Conservation (phyloP, 2,888 invertebrate species). For the Drosophila lutescens region DNA sequence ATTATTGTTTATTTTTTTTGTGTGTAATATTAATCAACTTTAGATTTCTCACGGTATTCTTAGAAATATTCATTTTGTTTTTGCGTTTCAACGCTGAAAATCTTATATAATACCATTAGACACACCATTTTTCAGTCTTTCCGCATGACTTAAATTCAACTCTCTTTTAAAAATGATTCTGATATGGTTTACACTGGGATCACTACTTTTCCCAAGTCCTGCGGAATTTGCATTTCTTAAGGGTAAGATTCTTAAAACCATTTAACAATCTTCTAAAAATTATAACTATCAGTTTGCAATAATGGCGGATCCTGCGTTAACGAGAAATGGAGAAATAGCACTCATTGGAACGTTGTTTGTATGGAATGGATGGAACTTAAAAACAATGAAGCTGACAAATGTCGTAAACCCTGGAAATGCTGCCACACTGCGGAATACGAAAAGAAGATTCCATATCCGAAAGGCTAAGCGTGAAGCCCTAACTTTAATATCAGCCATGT, state of each 20-base stretch:
- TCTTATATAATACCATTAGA: background rate
- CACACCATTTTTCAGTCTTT: background rate
- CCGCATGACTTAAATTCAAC: background rate
- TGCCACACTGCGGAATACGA: constrained; percentile 5
- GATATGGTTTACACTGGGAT: background rate
- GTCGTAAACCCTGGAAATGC: constrained; percentile 1
- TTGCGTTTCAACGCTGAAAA: background rate
- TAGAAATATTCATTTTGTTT: background rate
- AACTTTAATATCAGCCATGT: constrained; percentile 4
- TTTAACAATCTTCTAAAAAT: background rate
- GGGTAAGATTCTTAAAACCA: background rate
- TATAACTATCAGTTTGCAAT: background rate
- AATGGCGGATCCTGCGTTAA: background rate
- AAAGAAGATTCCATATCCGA: constrained; percentile 4
- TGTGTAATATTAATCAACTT: background rate
- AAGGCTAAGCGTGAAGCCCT: constrained; percentile 6
- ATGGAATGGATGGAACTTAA: constrained; percentile 3
- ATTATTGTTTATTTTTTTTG: too few species aligned
- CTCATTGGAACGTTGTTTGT: background rate
- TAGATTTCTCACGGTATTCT: background rate
- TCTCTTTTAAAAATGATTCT: background rate
- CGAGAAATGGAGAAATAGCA: constrained; percentile 2
- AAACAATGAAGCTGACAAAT: background rate
- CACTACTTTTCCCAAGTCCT: background rate
- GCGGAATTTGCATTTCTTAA: background rate